Conservation (phyloP, 2,888 invertebrate species). For the Oasisia sp. region DNA sequence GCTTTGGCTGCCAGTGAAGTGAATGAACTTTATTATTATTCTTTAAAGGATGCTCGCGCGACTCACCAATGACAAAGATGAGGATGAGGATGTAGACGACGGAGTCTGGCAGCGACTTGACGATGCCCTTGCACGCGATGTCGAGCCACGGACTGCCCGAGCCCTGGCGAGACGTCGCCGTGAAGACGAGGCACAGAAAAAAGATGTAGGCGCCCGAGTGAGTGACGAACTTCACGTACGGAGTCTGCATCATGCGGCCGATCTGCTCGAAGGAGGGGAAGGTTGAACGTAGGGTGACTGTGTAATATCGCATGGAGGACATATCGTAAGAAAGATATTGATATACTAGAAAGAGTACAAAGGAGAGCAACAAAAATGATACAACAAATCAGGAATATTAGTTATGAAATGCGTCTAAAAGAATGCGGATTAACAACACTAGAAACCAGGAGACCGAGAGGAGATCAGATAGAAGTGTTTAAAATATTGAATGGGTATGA, state of each 20-base stretch:
- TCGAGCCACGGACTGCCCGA: slow-evolving; percentile 47
- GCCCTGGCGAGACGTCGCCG: slow-evolving; percentile 47
- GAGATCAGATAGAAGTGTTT: no score
- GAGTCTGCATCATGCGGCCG: slow-evolving; percentile 48
- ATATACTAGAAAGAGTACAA: no score
- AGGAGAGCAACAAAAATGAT: no score
- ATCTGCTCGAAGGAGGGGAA: slow-evolving; percentile 41
- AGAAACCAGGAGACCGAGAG: no score
- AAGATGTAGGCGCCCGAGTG: slow-evolving; percentile 58
- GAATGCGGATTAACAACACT: no score
- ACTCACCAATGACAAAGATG: slow-evolving; percentile 53
- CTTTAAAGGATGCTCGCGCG: not conserved
- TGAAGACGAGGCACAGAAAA: slow-evolving; percentile 50
- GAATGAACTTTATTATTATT: no score
- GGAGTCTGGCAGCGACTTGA: slow-evolving; percentile 41
- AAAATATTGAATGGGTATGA: no score
- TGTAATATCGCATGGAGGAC: no score
- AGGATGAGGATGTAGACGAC: slow-evolving; percentile 46
- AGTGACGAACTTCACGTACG: slow-evolving; percentile 55
- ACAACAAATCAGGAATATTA: no score
- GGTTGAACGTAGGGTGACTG: not conserved
- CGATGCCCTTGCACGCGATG: slow-evolving; percentile 48
- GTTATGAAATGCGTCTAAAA: no score
- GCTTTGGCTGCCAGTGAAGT: no score
- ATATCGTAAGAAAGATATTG: no score